Conservation (phyloP, 2,797 vertebrate species). For the Manis pentadactyla region DNA sequence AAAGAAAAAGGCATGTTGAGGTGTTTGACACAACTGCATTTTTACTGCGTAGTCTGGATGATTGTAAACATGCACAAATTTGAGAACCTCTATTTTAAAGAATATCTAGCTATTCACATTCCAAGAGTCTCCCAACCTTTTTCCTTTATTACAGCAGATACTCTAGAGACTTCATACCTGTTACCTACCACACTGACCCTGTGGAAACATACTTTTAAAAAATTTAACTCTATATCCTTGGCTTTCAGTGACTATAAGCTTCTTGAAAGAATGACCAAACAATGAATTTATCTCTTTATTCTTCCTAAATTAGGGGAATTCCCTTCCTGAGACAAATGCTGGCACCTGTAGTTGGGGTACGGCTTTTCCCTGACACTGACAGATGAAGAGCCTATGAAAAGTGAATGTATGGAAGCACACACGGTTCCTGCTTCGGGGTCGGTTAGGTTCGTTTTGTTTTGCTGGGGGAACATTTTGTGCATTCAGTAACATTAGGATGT, state of each 20-base stretch:
- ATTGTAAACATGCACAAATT: neutral
- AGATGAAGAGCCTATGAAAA: neutral
- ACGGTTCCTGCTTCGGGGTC: neutral
- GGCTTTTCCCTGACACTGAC: neutral
- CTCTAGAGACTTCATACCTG: neutral
- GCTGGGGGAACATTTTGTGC: neutral
- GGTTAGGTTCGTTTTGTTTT: neutral
- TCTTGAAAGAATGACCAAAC: neutral
- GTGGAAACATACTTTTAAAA: neutral
- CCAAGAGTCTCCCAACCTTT: neutral
- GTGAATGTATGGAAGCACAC: neutral
- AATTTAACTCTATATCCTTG: neutral
- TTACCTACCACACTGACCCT: neutral
- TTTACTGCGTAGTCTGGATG: neutral
- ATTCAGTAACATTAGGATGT: neutral
- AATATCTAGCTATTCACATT: neutral
- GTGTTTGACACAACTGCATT: neutral
- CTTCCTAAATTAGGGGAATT: constrained; percentile 4
- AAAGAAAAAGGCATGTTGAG: neutral
- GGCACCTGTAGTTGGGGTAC: neutral
- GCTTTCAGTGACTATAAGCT: neutral
- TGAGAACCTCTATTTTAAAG: neutral
- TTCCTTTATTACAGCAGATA: neutral
- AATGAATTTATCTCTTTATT: neutral
- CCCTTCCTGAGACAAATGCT: constrained; percentile 28